Base-by-base conservation (phyloP, 1,140 invertebrate genomes). In the Apocrypta bakeri region DNA sequence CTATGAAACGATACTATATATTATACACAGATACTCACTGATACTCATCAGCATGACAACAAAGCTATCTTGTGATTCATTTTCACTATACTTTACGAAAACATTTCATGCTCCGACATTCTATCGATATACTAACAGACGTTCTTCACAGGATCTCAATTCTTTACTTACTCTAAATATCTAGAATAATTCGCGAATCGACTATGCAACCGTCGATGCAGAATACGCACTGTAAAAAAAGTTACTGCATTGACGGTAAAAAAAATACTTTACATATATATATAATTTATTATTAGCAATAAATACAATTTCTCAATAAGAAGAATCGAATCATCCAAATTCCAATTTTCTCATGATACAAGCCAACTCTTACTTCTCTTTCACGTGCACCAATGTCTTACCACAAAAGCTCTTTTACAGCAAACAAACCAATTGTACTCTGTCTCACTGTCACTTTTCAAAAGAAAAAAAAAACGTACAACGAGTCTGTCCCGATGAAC, bases 281-380 rank as follows among this genome's bases (percentile, higher is more conserved):
- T 37, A 37, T 9, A 37, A 37, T 37, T 6, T 37, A 37, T 37
- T 9, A 37, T 17, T n/a, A n/a, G n/a, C n/a, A n/a, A 48, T 0
- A 48, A 17, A 42, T 42, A 1, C 40, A 11, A 37, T 37, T 9
- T 37, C 9, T 21, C 14, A 4, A 0, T 17, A 4, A 64, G 33
- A 24, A 25, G 42, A 29, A 48, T 68, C 37, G 63, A 79, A 79
- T 79, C 66, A 69, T 69, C 77, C 4, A 48, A 71, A 79, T 69
- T 78, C 63, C 33, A 33, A 76, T 24, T 64, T 25, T 37, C n/a
- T 63, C 31, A 72, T 37, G 17, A 21, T 75, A 1, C 31, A 17
- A 42, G 48, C 12, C 17, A 75, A 29, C 48, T 42, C 14, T 48
- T 9, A 14, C 27, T 21, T 48, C 8, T 25, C 40, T 56, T 31